Evolutionary conservation across 2,797 vertebrate species (phyloP).

Genomic region (Agapornis canus): DNA sequence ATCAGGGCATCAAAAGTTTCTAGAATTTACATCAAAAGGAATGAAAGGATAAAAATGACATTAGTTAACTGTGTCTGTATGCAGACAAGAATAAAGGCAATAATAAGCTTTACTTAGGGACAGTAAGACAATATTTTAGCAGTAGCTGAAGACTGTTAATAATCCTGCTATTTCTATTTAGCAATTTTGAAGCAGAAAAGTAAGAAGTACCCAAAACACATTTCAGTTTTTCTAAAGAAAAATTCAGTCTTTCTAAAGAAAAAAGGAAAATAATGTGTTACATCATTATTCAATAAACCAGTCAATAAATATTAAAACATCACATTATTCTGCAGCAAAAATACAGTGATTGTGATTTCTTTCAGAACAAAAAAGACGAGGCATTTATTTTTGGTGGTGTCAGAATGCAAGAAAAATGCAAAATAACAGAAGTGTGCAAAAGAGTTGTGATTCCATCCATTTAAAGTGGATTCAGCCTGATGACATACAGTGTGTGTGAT

Average conservation of each 20-base stretch:
- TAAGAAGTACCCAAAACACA: not conserved
- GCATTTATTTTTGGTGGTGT: not conserved
- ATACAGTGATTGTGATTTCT: not conserved
- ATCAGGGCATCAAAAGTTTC: constrained; percentile 48
- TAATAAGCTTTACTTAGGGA: not conserved
- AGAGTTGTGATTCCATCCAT: not conserved
- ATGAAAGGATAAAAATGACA: not conserved
- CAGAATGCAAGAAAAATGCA: not conserved
- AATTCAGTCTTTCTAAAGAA: not conserved
- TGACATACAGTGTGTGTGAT: not conserved
- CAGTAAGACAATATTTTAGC: not conserved
- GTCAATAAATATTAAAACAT: not conserved
- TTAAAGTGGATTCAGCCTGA: not conserved
- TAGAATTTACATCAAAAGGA: constrained; percentile 43
- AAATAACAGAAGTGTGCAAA: not conserved
- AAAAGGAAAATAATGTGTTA: not conserved
- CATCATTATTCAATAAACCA: not conserved
- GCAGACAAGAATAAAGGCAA: not conserved
- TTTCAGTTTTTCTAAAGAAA: not conserved
- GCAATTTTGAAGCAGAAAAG: not conserved
- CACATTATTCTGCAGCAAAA: not conserved
- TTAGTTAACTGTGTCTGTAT: not conserved
- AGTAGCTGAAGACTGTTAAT: not conserved
- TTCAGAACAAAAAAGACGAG: not conserved
- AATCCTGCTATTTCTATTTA: not conserved